Percentiles rank a stretch among this genome's conserved stretches.
Conservation (phyloP, 2,797 vertebrate species). For the Sebastes matsubarae region DNA sequence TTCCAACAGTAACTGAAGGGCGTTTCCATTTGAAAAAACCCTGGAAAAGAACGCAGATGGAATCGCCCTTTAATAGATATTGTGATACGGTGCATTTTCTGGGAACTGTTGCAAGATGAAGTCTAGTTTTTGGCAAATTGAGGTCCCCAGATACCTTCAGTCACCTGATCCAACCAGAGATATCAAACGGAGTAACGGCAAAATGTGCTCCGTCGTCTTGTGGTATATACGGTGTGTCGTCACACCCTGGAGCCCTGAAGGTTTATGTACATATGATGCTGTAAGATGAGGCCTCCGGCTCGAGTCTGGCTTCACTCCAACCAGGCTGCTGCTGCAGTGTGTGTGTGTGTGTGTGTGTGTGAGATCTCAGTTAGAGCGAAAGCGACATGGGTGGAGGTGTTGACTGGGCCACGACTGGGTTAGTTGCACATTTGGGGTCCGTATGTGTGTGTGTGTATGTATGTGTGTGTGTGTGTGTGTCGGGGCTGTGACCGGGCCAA, state of each 20-base stretch:
- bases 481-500: slow-evolving; percentile 58
- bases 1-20: too few species aligned
- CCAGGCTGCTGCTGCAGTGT: not conserved
- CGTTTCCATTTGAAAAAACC: too few species aligned
- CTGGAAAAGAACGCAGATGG: too few species aligned
- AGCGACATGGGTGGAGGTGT: slow-evolving; percentile 65
- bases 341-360: slow-evolving; percentile 35
- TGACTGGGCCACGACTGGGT: slow-evolving; percentile 62
- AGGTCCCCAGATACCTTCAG: too few species aligned
- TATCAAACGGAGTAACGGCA: too few species aligned
- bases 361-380: slow-evolving; percentile 54
- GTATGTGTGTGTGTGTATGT: not conserved
- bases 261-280: not conserved
- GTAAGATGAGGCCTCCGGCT: slow-evolving; percentile 48
- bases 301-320: slow-evolving; percentile 61
- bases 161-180: too few species aligned
- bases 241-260: not conserved
- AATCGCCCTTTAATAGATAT: too few species aligned
- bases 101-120: too few species aligned
- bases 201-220: too few species aligned
- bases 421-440: slow-evolving; percentile 33
- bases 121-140: too few species aligned
- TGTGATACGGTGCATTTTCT: too few species aligned
- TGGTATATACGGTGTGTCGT: not conserved
- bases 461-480: not conserved